Conservation (phyloP, 2,888 invertebrate genomes). For the Lutraria lutraria region DNA sequence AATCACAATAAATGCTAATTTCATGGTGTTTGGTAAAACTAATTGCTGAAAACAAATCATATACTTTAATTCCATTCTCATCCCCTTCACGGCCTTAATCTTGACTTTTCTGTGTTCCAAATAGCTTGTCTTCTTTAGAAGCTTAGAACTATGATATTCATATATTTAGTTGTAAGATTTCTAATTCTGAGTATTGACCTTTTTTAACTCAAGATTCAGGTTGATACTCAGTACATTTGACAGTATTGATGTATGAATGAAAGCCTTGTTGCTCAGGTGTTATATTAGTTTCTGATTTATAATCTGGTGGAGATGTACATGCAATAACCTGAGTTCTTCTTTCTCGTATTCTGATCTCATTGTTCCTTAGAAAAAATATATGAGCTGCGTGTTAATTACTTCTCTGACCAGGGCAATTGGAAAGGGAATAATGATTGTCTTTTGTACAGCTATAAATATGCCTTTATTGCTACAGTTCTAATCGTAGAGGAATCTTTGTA, state of each 20-base stretch:
- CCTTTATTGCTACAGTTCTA: not conserved
- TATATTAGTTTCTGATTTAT: not conserved
- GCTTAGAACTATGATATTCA: too few relatives aligned
- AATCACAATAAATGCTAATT: conserved; percentile 32
- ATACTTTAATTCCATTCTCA: not conserved
- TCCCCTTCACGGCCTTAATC: not conserved
- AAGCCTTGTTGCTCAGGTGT: not conserved
- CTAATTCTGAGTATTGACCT: too few relatives aligned
- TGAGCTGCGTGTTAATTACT: not conserved
- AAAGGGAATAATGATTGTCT: not conserved
- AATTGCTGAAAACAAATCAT: conserved; percentile 22
- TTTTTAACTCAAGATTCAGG: too few relatives aligned
- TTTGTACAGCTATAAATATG: not conserved
- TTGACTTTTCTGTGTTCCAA: not conserved
- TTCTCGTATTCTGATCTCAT: not conserved
- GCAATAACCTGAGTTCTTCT: not conserved
- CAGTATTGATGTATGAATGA: not conserved
- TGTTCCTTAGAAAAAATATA: not conserved
- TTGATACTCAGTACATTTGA: not conserved
- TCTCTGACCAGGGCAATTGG: conserved; percentile 20
- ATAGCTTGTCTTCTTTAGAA: too few relatives aligned
- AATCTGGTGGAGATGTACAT: not conserved
- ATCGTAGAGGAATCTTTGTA: not conserved
- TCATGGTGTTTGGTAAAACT: conserved; percentile 27
- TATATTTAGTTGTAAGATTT: too few relatives aligned